Evolutionary conservation across 2,888 invertebrate species (phyloP).

Genomic region (Microchrysa polita): DNA sequence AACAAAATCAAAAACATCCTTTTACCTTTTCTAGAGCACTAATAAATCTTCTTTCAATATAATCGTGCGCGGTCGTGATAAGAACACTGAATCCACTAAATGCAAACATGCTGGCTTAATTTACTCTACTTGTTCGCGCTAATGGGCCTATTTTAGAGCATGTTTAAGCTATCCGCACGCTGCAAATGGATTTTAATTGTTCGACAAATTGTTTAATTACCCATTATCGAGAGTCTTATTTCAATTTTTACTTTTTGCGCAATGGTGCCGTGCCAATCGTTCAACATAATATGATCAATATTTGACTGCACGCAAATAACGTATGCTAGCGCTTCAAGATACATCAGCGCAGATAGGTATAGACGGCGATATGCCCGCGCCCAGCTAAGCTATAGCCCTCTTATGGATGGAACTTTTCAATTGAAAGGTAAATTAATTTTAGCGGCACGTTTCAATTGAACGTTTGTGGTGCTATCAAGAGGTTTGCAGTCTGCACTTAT

Average conservation of each 20-base stretch:
- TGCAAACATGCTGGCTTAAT: no score
- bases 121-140: no score
- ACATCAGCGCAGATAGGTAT: no score
- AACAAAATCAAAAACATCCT: no score
- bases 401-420: conserved; percentile 2
- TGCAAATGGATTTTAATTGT: conserved; percentile 47
- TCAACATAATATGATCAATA: conserved; percentile 19
- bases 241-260: conserved; percentile 6
- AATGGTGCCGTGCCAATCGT: conserved; percentile 5
- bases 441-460: conserved; percentile 28
- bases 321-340: not conserved
- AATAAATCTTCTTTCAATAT: no score
- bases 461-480: not conserved
- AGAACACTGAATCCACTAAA: no score
- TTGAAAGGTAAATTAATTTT: conserved; percentile 37
- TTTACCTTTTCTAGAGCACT: no score
- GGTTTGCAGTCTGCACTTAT: not conserved
- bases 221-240: no score
- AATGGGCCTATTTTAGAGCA: no score
- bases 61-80: no score
- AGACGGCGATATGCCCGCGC: no score
- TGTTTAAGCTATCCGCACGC: not conserved
- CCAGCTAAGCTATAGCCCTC: no score
- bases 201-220: conserved; percentile 46
- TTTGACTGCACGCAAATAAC: not conserved